Evolutionary conservation across 2,113 vertebrate species (phyloP), one percentile per base, ranked within the genome.

Genomic region (Ariopsis seemanni): DNA sequence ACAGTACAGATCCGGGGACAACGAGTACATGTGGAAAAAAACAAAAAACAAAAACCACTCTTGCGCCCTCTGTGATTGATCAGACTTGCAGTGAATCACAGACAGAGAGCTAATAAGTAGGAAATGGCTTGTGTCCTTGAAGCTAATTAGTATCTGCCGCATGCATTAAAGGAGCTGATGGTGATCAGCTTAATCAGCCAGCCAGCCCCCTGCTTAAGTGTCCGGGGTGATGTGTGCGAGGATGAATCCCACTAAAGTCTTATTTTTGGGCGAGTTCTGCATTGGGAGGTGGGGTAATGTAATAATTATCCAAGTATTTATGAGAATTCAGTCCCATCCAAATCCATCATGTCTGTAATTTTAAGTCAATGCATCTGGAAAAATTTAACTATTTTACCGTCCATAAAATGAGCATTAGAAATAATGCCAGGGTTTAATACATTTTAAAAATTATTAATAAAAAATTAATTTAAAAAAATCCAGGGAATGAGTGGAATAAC

Each of bases 161-260:
- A 94, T 93, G 93, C 91, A 91, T 91, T 79, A 6, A 63, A 85
- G 67, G 83, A 90, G 60, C 89, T 90, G 30, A 57, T 89, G 88
- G 93, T 93, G 94, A 95, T 95, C 94, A 94, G 93, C 93, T 94
- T 94, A 95, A 94, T 90, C 94, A 89, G 89, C 91, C 87, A 18
- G 87, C 92, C 92, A 87, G 85, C 93, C 74, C 79, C 88, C 82
- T 91, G 85, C 91, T 93, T 94, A 93, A 93, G 93, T 92, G 90
- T 91, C 91, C 91, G 91, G 89, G 88, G 91, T 62, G 89, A 89
- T 91, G 93, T 92, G 93, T 93, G 92, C 88, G 91, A 83, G 89
- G 92, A 94, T 89, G 86, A 90, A 85, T 90, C 87, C 87, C 65
- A 85, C 83, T 83, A 55, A 83, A 69, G 57, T 5, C 57, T 30